phyloP scores from a whole-genome alignment of 35 echinoderm and acorn worm species.

The Eucidaris tribuloides region DNA sequence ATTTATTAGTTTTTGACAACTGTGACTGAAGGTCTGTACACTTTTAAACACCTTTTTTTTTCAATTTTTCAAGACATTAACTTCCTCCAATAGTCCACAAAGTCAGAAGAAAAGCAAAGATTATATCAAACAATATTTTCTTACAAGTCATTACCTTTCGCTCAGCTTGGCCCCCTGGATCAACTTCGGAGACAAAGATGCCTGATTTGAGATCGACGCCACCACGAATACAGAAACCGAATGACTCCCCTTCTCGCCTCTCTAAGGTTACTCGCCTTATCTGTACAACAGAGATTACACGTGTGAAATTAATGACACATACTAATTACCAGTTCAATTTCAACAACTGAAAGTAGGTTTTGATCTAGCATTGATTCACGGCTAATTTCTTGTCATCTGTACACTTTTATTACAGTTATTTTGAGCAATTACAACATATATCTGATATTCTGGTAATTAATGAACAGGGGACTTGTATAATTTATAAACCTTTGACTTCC shows the following conservation, averaged over 20 bases:
- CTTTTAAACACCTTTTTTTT: too few species aligned
- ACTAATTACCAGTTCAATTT: background rate
- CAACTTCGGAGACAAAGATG: slow-evolving; percentile 91
- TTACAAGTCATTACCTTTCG: slow-evolving; percentile 68
- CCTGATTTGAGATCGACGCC: slow-evolving; percentile 84
- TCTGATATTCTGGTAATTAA: too few species aligned
- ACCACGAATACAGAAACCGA: slow-evolving; percentile 94
- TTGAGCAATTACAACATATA: too few species aligned
- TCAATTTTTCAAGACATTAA: too few species aligned
- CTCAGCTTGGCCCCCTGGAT: slow-evolving; percentile 89
- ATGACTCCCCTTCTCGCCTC: slow-evolving; percentile 41
- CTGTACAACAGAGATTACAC: background rate
- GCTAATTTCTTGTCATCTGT: background rate
- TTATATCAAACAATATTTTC: too few species aligned
- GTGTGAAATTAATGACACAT: background rate
- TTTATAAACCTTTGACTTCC: too few species aligned
- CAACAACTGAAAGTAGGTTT: background rate
- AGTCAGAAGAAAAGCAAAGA: too few species aligned
- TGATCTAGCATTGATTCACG: background rate
- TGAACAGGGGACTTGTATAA: too few species aligned
- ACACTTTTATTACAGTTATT: background rate
- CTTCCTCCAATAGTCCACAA: too few species aligned
- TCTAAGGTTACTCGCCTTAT: slow-evolving; percentile 71
- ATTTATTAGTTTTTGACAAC: background rate
- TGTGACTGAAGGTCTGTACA: too few species aligned